Conservation (phyloP, 2,113 vertebrate species). For the Prunella fulvescens region DNA sequence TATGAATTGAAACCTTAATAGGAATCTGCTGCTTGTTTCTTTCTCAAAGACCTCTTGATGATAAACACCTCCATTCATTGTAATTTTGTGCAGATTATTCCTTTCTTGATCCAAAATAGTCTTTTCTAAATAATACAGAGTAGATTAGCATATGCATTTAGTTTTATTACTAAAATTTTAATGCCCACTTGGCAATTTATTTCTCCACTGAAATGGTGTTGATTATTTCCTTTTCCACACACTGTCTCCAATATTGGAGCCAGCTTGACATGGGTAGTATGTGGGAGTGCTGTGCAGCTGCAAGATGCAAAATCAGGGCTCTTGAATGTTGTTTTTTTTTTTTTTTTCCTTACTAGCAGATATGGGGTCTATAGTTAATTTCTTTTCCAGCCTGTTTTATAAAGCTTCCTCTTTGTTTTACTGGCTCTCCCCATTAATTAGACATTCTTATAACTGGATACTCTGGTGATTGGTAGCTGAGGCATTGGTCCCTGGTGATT, state of each 20-base stretch:
- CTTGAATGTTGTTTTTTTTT: slow-evolving; percentile 3
- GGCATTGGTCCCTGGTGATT: not conserved
- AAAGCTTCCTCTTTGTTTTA: slow-evolving; percentile 56
- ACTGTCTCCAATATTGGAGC: slow-evolving; percentile 39
- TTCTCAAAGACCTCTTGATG: slow-evolving; percentile 79
- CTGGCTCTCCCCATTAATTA: slow-evolving; percentile 49
- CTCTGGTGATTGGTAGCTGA: slow-evolving; percentile 44
- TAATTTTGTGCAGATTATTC: slow-evolving; percentile 77
- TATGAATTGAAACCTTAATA: slow-evolving; percentile 49
- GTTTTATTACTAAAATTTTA: slow-evolving; percentile 77
- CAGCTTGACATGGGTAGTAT: slow-evolving; percentile 32
- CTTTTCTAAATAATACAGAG: slow-evolving; percentile 72
- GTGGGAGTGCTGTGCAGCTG: slow-evolving; percentile 68
- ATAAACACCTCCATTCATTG: slow-evolving; percentile 72
- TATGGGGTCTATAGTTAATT: slow-evolving; percentile 54
- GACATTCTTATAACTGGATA: slow-evolving; percentile 53
- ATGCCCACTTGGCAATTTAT: slow-evolving; percentile 72
- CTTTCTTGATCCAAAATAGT: slow-evolving; percentile 70
- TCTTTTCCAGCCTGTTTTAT: slow-evolving; percentile 47
- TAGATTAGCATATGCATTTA: slow-evolving; percentile 77
- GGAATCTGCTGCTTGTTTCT: slow-evolving; percentile 62
- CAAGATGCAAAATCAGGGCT: slow-evolving; percentile 41
- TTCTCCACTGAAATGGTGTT: slow-evolving; percentile 64
- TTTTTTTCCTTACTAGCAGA: slow-evolving; percentile 26
- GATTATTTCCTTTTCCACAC: slow-evolving; percentile 70